These are phyloP conservation scores for Perizoma affinitatum DNA, from an alignment of 2,888 invertebrate species.

Conservation along the genomic window DNA sequence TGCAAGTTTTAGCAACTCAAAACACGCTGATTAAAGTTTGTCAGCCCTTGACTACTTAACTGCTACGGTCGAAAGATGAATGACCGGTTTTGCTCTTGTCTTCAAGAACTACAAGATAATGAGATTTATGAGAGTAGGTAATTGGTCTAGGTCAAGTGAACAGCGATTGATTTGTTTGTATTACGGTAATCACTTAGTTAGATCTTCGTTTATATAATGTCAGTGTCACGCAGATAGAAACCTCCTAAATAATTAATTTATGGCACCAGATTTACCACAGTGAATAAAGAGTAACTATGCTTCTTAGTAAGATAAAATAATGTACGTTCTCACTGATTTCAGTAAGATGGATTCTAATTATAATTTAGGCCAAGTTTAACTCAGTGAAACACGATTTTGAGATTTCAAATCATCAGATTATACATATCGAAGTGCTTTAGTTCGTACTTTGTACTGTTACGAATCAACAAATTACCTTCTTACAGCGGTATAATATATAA, in stretches of 20 bases:
- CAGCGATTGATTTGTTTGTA: not conserved
- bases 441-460: not conserved
- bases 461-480: not conserved
- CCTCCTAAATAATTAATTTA: no score
- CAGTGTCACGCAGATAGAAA: not conserved
- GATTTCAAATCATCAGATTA: no score
- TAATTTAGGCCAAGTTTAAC: no score
- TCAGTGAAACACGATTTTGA: no score
- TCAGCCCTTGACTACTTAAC: conserved; percentile 18
- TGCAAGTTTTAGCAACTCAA: conserved; percentile 37
- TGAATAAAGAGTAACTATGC: no score
- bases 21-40: conserved; percentile 34
- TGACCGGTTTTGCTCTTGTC: conserved; percentile 28
- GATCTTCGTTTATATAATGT: not conserved
- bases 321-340: no score
- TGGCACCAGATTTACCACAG: no score
- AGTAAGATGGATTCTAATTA: no score
- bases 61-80: conserved; percentile 33
- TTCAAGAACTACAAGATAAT: conserved; percentile 23
- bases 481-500: no score
- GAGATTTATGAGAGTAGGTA: conserved; percentile 3
- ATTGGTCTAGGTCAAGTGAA: conserved; percentile 32
- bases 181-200: no score
- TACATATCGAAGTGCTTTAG: not conserved
- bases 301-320: no score